Evolutionary conservation across 2,113 vertebrate species (phyloP).

Genomic region (Halichoeres trimaculatus): DNA sequence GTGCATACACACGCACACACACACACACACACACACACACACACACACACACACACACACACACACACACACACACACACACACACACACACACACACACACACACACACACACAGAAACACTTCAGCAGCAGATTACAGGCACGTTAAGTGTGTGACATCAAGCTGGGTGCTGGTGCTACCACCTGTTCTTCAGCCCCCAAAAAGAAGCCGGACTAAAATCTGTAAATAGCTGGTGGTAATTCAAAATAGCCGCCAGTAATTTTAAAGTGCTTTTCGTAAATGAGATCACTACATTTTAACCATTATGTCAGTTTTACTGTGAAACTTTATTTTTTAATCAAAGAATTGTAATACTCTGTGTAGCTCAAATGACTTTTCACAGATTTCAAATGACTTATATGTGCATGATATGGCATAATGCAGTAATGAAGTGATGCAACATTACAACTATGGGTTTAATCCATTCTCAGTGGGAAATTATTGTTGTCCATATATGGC

Average conservation of each 20-base stretch:
- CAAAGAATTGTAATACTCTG: not conserved
- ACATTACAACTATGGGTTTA: not conserved
- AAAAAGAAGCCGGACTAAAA: slow-evolving; percentile 54
- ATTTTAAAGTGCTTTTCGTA: slow-evolving; percentile 37
- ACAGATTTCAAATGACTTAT: too few species aligned
- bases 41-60: not conserved
- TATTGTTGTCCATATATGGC: not conserved
- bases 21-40: not conserved
- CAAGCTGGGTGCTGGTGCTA: slow-evolving; percentile 28
- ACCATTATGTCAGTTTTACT: not conserved
- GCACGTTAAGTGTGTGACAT: slow-evolving; percentile 30
- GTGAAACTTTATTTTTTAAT: not conserved
- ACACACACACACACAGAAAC: not conserved
- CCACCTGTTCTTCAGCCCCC: slow-evolving; percentile 66
- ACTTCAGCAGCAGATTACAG: slow-evolving; percentile 17
- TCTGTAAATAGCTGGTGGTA: slow-evolving; percentile 65
- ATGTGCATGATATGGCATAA: not conserved
- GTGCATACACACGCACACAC: not conserved
- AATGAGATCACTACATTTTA: not conserved
- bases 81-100: too few species aligned
- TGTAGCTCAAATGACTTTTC: not conserved
- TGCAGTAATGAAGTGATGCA: not conserved
- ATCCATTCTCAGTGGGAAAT: not conserved
- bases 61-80: not conserved
- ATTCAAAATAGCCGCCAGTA: slow-evolving; percentile 49